Evolutionary conservation across 2,888 invertebrate genomes (phyloP).

Genomic region (Fabriciana adippe): DNA sequence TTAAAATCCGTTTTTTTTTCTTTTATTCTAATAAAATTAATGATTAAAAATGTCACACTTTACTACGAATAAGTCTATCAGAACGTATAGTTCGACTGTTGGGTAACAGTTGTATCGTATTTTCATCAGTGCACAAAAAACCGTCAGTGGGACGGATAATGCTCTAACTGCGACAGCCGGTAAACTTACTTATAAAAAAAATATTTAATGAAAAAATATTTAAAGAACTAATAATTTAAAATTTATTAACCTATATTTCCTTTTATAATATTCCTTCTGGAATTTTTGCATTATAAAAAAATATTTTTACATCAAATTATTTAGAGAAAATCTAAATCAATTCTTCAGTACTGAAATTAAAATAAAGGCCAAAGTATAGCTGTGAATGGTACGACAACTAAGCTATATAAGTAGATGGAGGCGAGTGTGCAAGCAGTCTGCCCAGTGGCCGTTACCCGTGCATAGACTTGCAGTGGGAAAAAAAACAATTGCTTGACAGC

Average conservation of each 20-base stretch:
- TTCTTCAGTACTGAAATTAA: constrained; percentile 36
- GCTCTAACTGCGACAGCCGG: background rate
- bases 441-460: constrained; percentile 49
- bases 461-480: constrained; percentile 46
- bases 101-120: background rate
- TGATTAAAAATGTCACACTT: background rate
- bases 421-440: constrained; percentile 55
- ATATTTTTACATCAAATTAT: background rate
- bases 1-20: too few relatives aligned
- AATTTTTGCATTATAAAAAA: background rate
- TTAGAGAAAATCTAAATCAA: constrained; percentile 13
- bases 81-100: background rate
- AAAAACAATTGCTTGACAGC: constrained; percentile 39
- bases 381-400: constrained; percentile 45
- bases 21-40: too few relatives aligned
- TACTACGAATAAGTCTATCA: background rate
- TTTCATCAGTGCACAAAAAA: background rate
- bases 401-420: constrained; percentile 63
- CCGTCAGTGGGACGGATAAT: background rate
- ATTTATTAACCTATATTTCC: too few relatives aligned
- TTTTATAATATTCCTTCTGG: too few relatives aligned
- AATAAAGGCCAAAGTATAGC: constrained; percentile 40
- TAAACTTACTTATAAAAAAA: background rate
- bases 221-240: too few relatives aligned
- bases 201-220: too few relatives aligned